Evolutionary conservation across 2,113 vertebrate genomes (phyloP).

Genomic region (Lycaon pictus): DNA sequence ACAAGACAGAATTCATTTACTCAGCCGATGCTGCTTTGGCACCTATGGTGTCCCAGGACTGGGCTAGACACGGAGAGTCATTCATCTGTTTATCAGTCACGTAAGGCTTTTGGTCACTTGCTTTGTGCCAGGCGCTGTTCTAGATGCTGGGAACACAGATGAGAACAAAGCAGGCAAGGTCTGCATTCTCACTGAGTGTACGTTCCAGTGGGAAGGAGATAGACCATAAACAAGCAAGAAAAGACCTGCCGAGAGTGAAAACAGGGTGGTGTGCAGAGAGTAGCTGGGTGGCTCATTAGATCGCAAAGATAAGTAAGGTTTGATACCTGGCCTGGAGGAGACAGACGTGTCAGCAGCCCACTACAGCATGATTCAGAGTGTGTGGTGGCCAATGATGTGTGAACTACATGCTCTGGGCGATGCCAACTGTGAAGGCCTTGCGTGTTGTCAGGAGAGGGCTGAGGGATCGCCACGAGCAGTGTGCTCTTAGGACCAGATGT

Average conservation of each 20-base stretch:
- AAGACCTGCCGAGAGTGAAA: background rate
- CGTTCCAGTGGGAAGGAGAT: background rate
- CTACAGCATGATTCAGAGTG: background rate
- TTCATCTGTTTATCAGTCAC: background rate
- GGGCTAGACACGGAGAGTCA: background rate
- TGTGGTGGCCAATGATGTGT: background rate
- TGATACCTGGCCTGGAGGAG: background rate
- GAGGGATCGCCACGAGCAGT: background rate
- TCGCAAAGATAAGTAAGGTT: background rate
- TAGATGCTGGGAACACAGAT: background rate
- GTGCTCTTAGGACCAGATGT: background rate
- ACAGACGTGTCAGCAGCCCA: background rate
- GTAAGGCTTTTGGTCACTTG: background rate
- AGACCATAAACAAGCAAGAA: background rate
- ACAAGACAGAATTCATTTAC: background rate
- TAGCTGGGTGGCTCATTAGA: background rate
- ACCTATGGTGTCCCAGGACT: background rate
- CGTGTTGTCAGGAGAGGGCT: background rate
- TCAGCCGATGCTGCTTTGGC: background rate
- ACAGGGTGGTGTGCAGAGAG: background rate
- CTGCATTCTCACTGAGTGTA: background rate
- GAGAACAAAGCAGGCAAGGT: background rate
- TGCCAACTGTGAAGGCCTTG: background rate
- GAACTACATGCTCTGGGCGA: background rate
- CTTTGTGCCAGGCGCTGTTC: background rate